phyloP scores from a whole-genome alignment of 2,797 vertebrate genomes.

The Scolopax bukidnonensis region DNA sequence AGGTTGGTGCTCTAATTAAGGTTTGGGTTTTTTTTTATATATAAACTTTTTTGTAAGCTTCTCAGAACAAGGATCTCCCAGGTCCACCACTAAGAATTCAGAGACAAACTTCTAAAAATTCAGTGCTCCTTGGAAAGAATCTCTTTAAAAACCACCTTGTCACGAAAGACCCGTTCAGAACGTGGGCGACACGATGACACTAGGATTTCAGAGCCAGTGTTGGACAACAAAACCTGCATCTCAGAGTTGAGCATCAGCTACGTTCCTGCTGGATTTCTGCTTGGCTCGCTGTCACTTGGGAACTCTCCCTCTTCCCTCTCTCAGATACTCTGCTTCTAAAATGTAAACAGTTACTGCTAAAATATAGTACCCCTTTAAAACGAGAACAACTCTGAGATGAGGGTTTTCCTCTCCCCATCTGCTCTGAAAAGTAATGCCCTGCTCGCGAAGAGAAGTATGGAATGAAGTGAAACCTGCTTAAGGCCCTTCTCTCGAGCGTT shows the following conservation, averaged over 20 bases:
- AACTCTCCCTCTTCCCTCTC: conserved; percentile 21
- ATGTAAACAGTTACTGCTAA: conserved; percentile 48
- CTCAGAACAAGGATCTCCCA: conserved; percentile 80
- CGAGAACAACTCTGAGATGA: conserved; percentile 82
- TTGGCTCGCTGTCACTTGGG: conserved; percentile 49
- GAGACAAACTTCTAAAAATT: conserved; percentile 83
- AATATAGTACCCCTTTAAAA: conserved; percentile 63
- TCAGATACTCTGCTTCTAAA: conserved; percentile 64
- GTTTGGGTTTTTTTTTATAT: conserved; percentile 29
- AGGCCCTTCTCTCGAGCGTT: conserved; percentile 78
- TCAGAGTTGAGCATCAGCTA: conserved; percentile 70
- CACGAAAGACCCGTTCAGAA: conserved; percentile 82
- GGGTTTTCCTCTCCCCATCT: conserved; percentile 77
- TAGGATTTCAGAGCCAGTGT: conserved; percentile 65
- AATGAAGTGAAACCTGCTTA: conserved; percentile 80
- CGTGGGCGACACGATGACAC: conserved; percentile 77
- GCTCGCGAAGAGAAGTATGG: conserved; percentile 77
- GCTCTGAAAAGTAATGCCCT: conserved; percentile 74
- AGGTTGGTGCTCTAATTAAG: conserved; percentile 81
- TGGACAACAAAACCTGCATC: conserved; percentile 76
- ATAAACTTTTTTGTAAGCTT: conserved; percentile 72
- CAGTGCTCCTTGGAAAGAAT: conserved; percentile 79
- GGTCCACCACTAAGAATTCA: conserved; percentile 84
- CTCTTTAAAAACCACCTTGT: conserved; percentile 82
- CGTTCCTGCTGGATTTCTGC: neutral